phyloP scores from a whole-genome alignment of 2,113 vertebrate genomes.

The Gambusia affinis region DNA sequence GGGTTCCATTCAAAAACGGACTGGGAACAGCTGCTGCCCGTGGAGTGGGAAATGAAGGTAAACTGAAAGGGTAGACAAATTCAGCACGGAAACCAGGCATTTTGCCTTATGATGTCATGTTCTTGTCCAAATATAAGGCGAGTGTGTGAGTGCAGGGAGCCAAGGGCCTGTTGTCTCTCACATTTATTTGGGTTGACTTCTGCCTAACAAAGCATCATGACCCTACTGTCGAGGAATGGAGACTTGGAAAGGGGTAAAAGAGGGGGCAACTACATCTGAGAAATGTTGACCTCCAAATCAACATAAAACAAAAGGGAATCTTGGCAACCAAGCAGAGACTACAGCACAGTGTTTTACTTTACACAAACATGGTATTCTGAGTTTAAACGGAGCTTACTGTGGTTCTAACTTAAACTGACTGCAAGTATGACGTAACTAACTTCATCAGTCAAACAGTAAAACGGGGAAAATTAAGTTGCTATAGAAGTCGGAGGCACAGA shows the following conservation, averaged over 20 bases:
- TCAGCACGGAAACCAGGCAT: constrained; percentile 61
- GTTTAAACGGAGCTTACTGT: constrained; percentile 1
- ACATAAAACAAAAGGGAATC: background rate
- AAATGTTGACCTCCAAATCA: constrained; percentile 39
- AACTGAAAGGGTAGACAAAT: constrained; percentile 50
- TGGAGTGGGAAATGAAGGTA: constrained; percentile 61
- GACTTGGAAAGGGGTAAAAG: constrained; percentile 35
- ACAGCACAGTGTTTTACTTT: background rate
- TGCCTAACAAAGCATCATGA: constrained; percentile 65
- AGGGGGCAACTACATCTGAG: constrained; percentile 29
- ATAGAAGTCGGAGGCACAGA: too few species aligned
- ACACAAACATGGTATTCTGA: constrained; percentile 14
- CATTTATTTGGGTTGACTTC: constrained; percentile 68
- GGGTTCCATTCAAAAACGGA: constrained; percentile 66
- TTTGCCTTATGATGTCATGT: constrained; percentile 77
- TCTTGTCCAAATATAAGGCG: constrained; percentile 65
- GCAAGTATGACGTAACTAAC: background rate
- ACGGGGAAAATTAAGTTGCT: too few species aligned
- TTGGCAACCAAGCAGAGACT: constrained; percentile 23
- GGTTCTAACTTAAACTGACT: background rate
- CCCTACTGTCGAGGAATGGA: constrained; percentile 67
- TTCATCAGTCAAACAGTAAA: background rate
- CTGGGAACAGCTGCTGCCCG: constrained; percentile 62
- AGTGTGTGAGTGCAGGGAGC: constrained; percentile 48
- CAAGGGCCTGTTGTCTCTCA: constrained; percentile 72